Base-by-base conservation (phyloP, 1,140 invertebrate genomes). In the Drosophila tropicalis region DNA sequence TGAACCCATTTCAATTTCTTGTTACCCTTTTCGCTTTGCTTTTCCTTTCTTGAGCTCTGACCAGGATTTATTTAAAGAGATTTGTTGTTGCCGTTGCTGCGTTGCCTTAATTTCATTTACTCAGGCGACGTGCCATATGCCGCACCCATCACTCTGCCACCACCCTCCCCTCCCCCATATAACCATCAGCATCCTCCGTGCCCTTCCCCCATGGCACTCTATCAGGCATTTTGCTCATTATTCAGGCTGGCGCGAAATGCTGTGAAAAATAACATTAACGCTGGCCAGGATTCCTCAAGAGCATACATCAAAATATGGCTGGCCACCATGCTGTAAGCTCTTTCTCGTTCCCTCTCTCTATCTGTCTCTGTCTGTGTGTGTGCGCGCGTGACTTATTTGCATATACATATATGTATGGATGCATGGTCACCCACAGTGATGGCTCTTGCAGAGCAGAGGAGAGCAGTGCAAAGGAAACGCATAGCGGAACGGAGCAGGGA, bases 51-150 rank as follows among this genome's bases (percentile, higher is more conserved):
- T 34, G 36, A 25, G 36, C 61, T 41, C 58, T 41, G 57, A 68
- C 64, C 72, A 67, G 66, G 73, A 81, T 81, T 81, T 76, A 80
- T 80, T 80, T 67, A 73, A 80, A 73, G 67, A 70, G 69, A 81
- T 81, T 81, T 81, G 73, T 81, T 66, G 62, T 67, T 70, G 29
- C 63, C 36, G 44, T 58, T 44, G 44, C 65, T 61, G 47, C 65
- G 63, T 58, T 57, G 76, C 62, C 63, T 65, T 81, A 80, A 81
- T 81, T 80, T 80, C 68, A 81, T 81, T 76, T 76, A 34, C 72
- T 68, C 36, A 39, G 44, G 61, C 62, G 56, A 68, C 65, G 64
- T 66, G 78, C 61, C 74, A 72, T 68, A 76, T 79, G 69, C 44
- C 55, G 19, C 34, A 10, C 63, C 32, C 57, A 12, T 6, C 19